phyloP scores from a whole-genome alignment of 2,113 vertebrate genomes.

The Octodon degus region DNA sequence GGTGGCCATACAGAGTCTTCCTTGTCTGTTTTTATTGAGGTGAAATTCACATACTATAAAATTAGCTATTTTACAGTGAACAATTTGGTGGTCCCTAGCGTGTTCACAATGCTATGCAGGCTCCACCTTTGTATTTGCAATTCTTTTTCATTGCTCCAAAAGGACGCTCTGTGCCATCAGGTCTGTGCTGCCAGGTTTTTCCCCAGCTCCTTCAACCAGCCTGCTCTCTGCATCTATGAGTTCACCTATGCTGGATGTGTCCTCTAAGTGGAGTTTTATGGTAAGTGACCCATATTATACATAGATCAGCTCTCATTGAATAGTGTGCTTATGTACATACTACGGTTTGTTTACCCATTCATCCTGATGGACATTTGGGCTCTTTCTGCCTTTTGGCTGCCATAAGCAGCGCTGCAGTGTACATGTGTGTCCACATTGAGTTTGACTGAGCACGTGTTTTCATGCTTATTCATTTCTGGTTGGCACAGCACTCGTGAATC shows the following conservation, averaged over 20 bases:
- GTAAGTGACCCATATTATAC: not conserved
- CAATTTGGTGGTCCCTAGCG: not conserved
- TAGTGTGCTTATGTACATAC: not conserved
- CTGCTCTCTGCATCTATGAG: not conserved
- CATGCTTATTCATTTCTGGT: not conserved
- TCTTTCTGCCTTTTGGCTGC: not conserved
- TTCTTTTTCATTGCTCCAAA: not conserved
- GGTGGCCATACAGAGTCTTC: not conserved
- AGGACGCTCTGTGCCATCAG: not conserved
- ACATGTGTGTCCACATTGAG: accelerated
- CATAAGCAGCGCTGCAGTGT: not conserved
- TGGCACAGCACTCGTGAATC: accelerated
- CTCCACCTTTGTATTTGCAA: not conserved
- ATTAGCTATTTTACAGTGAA: not conserved
- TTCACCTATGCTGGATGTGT: not conserved
- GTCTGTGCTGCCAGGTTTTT: not conserved
- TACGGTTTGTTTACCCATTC: not conserved
- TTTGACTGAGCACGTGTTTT: not conserved
- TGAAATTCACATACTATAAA: not conserved
- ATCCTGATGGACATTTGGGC: not conserved
- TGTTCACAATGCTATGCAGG: not conserved
- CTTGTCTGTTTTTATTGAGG: not conserved
- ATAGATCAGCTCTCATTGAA: not conserved
- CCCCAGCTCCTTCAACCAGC: too few species aligned
- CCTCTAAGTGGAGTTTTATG: not conserved